phyloP scores from a whole-genome alignment of 2,888 invertebrate genomes.

The Congeria kusceri region DNA sequence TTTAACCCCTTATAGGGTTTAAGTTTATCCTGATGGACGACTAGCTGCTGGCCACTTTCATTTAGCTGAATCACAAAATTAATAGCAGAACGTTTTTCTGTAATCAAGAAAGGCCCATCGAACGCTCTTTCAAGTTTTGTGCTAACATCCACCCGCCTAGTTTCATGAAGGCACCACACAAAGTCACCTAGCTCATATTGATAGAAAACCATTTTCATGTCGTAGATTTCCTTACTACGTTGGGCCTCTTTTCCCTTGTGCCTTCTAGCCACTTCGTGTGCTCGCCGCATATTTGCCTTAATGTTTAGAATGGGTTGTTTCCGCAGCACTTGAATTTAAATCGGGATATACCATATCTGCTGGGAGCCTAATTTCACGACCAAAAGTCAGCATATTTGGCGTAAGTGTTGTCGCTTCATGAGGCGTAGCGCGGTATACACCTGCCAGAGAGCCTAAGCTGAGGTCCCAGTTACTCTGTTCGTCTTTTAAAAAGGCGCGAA shows the following conservation, averaged over 20 bases:
- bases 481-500: constrained; percentile 33
- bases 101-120: constrained; percentile 14
- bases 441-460: constrained; percentile 42
- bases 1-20: neutral
- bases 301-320: neutral
- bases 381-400: constrained; percentile 56
- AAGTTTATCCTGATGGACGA: no score
- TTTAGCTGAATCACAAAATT: neutral
- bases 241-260: constrained; percentile 7
- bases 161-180: no score
- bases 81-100: neutral
- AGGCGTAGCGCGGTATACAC: constrained; percentile 46
- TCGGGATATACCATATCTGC: constrained; percentile 30
- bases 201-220: neutral
- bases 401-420: constrained; percentile 35
- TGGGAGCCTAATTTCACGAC: constrained; percentile 50
- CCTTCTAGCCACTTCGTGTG: constrained; percentile 1
- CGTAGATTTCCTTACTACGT: constrained; percentile 32
- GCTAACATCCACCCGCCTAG: neutral
- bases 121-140: constrained; percentile 4
- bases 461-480: constrained; percentile 33
- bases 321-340: neutral
- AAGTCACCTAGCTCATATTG: no score
- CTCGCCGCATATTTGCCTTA: constrained; percentile 16
- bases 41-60: no score